Evolutionary conservation across 2,113 vertebrate genomes (phyloP).

Genomic region (Coptodon rendalli): DNA sequence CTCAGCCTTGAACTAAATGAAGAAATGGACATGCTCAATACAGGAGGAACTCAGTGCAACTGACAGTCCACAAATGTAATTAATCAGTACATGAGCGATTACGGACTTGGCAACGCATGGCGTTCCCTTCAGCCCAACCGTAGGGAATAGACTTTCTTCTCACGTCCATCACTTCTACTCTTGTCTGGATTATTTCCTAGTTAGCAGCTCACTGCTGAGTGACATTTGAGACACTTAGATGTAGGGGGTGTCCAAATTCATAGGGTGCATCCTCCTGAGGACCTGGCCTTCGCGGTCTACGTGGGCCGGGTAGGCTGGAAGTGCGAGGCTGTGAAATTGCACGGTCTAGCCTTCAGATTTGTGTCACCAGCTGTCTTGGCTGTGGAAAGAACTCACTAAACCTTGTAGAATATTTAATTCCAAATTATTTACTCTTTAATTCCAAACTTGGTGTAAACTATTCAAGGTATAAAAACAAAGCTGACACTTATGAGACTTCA

Average conservation of each 20-base stretch:
- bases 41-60: too few species aligned
- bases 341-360: rapidly evolving
- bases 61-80: not conserved
- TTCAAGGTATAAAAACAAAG: too few species aligned
- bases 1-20: not conserved
- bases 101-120: rapidly evolving
- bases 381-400: too few species aligned
- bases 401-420: too few species aligned
- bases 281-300: rapidly evolving
- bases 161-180: not conserved
- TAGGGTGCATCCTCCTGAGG: not conserved
- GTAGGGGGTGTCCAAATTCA: not conserved
- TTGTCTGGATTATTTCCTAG: not conserved
- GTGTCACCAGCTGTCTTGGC: not conserved
- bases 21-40: too few species aligned
- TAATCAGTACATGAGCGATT: not conserved
- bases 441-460: too few species aligned
- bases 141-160: not conserved
- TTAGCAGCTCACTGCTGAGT: not conserved
- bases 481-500: too few species aligned
- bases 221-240: not conserved
- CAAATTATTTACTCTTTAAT: too few species aligned
- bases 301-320: rapidly evolving
- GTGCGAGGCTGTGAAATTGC: not conserved
- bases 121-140: rapidly evolving